Percentiles rank a stretch among this genome's conserved stretches.
Conservation (phyloP, 2,888 invertebrate species). For the Malacosoma neustria region DNA sequence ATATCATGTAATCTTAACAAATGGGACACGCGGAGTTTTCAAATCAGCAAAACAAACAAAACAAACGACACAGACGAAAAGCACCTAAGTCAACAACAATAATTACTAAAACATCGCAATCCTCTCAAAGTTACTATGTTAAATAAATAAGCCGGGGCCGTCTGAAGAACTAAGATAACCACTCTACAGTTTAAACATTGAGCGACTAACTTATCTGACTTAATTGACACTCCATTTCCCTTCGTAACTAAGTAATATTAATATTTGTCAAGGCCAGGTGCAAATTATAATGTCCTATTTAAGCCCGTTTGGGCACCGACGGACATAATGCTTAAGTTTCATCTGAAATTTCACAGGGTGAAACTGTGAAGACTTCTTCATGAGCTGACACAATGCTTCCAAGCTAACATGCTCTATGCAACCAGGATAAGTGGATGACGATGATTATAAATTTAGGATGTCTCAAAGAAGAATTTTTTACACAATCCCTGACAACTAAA, state of each 20-base stretch:
- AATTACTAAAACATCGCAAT: constrained; percentile 34
- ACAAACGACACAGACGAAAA: constrained; percentile 3
- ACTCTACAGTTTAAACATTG: constrained; percentile 21
- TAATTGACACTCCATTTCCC: constrained; percentile 33
- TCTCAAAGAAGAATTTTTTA: too few relatives aligned
- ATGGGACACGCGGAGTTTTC: not conserved
- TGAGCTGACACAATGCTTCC: too few relatives aligned
- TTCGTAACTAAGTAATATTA: constrained; percentile 28
- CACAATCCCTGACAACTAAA: too few relatives aligned
- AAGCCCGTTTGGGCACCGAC: too few relatives aligned
- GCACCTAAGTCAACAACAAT: constrained; percentile 15
- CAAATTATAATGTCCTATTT: too few relatives aligned
- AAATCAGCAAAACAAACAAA: not conserved
- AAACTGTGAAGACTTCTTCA: too few relatives aligned
- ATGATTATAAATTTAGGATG: too few relatives aligned
- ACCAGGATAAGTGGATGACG: too few relatives aligned
- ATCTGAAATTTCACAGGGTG: too few relatives aligned
- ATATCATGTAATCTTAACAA: too few relatives aligned
- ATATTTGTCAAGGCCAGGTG: constrained; percentile 29
- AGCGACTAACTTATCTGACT: constrained; percentile 36
- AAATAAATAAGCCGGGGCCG: constrained; percentile 40
- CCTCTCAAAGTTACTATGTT: constrained; percentile 31
- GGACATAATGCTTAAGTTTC: too few relatives aligned
- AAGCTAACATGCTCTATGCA: too few relatives aligned
- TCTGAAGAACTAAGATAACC: constrained; percentile 60